These are phyloP conservation scores for Steinernema carpocapsae DNA, from an alignment of 2,888 invertebrate species.

Conservation along the genomic window DNA sequence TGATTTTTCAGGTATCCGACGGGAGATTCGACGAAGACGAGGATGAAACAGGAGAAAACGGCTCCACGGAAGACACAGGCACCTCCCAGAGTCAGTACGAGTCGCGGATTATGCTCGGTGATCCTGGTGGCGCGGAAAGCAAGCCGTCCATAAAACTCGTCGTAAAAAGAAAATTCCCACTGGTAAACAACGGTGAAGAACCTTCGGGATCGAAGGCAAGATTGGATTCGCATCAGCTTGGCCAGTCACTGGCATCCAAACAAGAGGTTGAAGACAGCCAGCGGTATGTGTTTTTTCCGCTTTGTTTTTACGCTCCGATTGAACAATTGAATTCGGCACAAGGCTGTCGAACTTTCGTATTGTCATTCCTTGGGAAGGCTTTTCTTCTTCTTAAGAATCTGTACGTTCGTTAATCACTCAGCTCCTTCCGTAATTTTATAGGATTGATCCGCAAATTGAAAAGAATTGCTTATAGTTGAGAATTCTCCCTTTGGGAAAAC, in stretches of 20 bases:
- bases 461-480: not conserved
- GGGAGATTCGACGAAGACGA: slow-evolving; percentile 8
- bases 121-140: not conserved
- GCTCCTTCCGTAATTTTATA: no score
- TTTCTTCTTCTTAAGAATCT: no score
- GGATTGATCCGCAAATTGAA: not conserved
- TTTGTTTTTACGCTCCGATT: slow-evolving; percentile 6
- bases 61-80: not conserved
- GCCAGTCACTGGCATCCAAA: not conserved
- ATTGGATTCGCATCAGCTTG: not conserved
- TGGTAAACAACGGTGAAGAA: not conserved
- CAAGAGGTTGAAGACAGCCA: not conserved
- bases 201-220: slow-evolving; percentile 2
- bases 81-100: slow-evolving; percentile 6
- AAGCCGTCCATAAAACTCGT: slow-evolving; percentile 25
- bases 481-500: no score
- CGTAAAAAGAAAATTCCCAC: not conserved
- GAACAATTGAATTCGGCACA: not conserved
- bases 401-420: no score
- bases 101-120: not conserved
- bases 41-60: not conserved
- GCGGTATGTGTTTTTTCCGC: slow-evolving; percentile 17
- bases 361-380: no score
- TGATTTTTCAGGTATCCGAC: not conserved
- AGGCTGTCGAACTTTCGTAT: not conserved